Percentiles rank a stretch among this genome's conserved stretches.
phyloP scores from a whole-genome alignment of 2,797 vertebrate genomes.

The Bucorvus abyssinicus region DNA sequence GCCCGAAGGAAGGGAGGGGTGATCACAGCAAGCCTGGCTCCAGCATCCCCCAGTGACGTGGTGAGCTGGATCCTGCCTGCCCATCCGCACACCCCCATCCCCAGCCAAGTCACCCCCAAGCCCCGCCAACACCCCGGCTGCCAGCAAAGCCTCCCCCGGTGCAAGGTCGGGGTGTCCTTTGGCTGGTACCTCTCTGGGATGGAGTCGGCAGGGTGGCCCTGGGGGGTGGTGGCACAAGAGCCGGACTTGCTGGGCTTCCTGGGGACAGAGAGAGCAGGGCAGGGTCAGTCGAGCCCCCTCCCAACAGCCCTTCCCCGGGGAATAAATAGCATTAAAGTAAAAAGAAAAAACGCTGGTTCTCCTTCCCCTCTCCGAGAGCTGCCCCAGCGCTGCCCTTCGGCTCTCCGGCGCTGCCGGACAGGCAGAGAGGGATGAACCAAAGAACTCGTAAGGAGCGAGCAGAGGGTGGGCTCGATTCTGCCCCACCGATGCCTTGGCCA shows the following conservation, averaged over 20 bases:
- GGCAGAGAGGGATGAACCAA: neutral
- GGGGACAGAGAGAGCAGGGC: neutral
- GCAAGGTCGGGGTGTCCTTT: neutral
- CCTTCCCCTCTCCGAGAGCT: neutral
- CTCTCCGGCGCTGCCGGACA: neutral
- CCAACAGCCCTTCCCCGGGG: neutral
- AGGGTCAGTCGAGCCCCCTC: neutral
- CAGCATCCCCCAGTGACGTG: neutral
- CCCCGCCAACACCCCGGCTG: neutral
- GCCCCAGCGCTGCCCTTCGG: neutral
- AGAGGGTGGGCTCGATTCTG: rapidly evolving
- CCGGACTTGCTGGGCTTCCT: constrained; percentile 44
- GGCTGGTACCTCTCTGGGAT: neutral
- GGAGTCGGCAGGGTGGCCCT: neutral
- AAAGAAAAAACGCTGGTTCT: neutral
- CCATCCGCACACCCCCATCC: neutral
- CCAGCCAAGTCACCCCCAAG: neutral
- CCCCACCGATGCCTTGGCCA: neutral
- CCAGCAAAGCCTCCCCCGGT: neutral
- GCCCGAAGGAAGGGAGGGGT: neutral
- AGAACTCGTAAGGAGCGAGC: neutral
- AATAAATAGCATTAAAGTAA: neutral
- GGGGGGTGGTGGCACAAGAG: neutral
- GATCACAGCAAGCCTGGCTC: neutral
- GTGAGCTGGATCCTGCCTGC: neutral